These are phyloP conservation scores for Anastrepha ludens DNA, from an alignment of 1,140 invertebrate genomes.

Conservation along the genomic window DNA sequence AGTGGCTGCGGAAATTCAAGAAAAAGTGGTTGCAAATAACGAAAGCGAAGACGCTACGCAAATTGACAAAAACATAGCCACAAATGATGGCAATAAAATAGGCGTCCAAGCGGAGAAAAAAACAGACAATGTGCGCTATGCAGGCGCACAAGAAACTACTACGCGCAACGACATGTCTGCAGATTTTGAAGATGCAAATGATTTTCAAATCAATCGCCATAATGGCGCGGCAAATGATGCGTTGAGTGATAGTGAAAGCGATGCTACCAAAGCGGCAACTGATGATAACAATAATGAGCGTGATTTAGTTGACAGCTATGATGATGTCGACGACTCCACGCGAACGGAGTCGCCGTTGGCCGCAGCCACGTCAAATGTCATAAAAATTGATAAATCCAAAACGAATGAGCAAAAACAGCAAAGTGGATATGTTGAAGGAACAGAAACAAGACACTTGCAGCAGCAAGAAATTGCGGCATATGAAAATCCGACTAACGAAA, in stretches of 20 bases:
- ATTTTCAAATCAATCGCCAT: slow-evolving; percentile 69
- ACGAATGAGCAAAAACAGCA: slow-evolving; percentile 52
- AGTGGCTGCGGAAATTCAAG: neutral
- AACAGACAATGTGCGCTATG: neutral
- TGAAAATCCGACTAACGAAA: slow-evolving; percentile 10
- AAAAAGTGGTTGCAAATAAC: neutral
- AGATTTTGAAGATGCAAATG: slow-evolving; percentile 62
- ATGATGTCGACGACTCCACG: slow-evolving; percentile 58
- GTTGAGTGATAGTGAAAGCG: slow-evolving; percentile 46
- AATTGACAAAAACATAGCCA: neutral
- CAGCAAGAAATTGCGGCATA: neutral
- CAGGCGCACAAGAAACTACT: slow-evolving; percentile 1
- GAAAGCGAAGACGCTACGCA: neutral
- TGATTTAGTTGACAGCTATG: slow-evolving; percentile 71
- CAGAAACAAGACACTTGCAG: neutral
- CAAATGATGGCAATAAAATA: slow-evolving; percentile 55
- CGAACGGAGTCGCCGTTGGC: neutral
- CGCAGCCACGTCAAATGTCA: slow-evolving; percentile 19
- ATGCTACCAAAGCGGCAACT: neutral
- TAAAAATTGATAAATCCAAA: slow-evolving; percentile 57
- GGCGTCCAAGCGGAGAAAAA: neutral
- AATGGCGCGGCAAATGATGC: slow-evolving; percentile 57
- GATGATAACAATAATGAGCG: slow-evolving; percentile 64
- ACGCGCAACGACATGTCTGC: neutral
- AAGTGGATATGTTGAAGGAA: no score